Conservation (phyloP, 2,888 invertebrate genomes). For the Cenopis cana region DNA sequence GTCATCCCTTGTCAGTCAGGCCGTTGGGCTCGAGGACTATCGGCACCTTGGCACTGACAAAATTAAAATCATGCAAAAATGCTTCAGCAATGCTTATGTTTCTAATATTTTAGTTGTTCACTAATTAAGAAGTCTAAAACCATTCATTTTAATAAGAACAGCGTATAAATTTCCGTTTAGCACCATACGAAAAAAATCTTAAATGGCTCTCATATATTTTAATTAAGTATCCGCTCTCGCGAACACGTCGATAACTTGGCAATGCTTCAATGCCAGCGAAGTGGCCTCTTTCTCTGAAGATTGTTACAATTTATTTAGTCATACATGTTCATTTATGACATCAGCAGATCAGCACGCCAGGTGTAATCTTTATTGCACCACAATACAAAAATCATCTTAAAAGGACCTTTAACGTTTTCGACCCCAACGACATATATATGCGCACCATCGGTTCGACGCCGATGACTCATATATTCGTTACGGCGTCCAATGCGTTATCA, state of each 20-base stretch:
- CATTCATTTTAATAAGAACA: constrained; percentile 64
- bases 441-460: no score
- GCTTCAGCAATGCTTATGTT: not conserved
- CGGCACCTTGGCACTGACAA: no score
- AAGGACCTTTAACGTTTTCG: no score
- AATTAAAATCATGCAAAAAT: not conserved
- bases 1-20: no score
- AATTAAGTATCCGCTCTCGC: constrained; percentile 75
- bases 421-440: no score
- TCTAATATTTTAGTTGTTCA: constrained; percentile 20
- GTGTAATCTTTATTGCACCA: no score
- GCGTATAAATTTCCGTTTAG: constrained; percentile 69
- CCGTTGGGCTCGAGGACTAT: no score
- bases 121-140: constrained; percentile 40
- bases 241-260: constrained; percentile 72
- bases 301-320: not conserved
- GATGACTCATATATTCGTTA: no score
- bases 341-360: no score
- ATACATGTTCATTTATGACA: not conserved
- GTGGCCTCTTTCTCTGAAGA: not conserved
- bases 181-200: constrained; percentile 68
- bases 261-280: constrained; percentile 44
- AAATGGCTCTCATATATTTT: constrained; percentile 78
- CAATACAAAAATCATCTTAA: no score
- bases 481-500: no score